A percentile compares a stretch with the other conserved stretches of the same genome.
phyloP scores from a whole-genome alignment of 2,888 invertebrate genomes.

The Clitarchus hookeri region DNA sequence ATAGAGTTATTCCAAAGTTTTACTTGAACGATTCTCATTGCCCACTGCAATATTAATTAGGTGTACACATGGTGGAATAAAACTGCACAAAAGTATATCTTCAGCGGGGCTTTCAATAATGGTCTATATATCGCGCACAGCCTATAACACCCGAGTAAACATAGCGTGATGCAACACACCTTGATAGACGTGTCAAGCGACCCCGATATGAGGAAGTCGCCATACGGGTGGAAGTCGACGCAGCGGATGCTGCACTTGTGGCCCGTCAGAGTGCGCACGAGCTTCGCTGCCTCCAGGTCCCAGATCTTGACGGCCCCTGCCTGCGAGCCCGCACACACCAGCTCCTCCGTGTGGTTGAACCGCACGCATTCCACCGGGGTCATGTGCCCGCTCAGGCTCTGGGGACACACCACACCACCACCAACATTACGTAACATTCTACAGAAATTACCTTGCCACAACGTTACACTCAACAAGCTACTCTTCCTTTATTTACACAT shows the following conservation, averaged over 20 bases:
- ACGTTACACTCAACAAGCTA: too few species aligned
- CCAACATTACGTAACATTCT: too few species aligned
- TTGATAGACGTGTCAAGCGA: slow-evolving; percentile 90
- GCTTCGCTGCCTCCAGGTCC: slow-evolving; percentile 93
- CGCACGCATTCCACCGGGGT: slow-evolving; percentile 93
- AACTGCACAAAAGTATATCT: too few species aligned
- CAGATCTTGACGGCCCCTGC: slow-evolving; percentile 94
- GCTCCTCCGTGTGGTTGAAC: slow-evolving; percentile 92
- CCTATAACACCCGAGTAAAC: background rate
- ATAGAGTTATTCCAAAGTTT: too few species aligned
- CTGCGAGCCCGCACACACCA: slow-evolving; percentile 93
- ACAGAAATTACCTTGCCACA: too few species aligned
- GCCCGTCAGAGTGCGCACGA: slow-evolving; percentile 87
- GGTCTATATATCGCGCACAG: background rate
- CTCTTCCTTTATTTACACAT: too few species aligned
- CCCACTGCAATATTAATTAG: too few species aligned
- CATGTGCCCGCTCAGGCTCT: slow-evolving; percentile 92
- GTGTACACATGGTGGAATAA: too few species aligned
- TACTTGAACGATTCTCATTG: too few species aligned
- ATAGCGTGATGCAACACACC: slow-evolving; percentile 49
- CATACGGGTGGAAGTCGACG: slow-evolving; percentile 95
- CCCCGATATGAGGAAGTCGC: slow-evolving; percentile 91
- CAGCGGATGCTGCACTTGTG: slow-evolving; percentile 84
- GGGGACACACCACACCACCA: slow-evolving; percentile 47
- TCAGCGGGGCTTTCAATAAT: too few species aligned